Evolutionary conservation across 1,140 invertebrate genomes (phyloP).

Genomic region (Meloidogyne exigua): DNA sequence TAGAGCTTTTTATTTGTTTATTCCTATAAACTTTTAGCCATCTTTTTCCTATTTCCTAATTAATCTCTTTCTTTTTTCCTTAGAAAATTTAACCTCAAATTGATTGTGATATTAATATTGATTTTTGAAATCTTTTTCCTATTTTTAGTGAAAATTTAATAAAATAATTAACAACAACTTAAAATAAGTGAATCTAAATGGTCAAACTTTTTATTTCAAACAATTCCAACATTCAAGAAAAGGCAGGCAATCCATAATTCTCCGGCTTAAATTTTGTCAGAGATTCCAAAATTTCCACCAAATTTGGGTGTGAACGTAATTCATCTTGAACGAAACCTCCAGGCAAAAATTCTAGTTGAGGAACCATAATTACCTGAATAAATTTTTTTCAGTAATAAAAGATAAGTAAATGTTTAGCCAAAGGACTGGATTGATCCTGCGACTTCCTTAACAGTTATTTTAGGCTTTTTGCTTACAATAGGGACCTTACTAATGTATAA

Average conservation of each 20-base stretch:
- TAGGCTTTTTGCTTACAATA: no score
- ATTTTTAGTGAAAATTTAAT: neutral
- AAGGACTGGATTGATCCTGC: no score
- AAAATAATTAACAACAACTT: neutral
- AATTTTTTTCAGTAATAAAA: neutral
- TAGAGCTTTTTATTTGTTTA: no score
- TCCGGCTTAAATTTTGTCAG: constrained; percentile 33
- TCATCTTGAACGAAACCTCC: constrained; percentile 19
- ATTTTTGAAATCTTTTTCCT: no score
- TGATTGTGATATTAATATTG: no score
- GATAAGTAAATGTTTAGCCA: no score
- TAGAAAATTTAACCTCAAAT: neutral
- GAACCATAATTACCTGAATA: constrained; percentile 65
- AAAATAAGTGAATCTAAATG: no score
- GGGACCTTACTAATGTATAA: no score
- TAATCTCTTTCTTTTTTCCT: neutral
- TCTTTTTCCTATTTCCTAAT: neutral
- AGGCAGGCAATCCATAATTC: constrained; percentile 33
- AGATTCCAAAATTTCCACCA: constrained; percentile 32
- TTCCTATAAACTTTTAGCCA: no score
- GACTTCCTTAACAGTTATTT: no score
- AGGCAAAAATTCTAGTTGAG: constrained; percentile 38
- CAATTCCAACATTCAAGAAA: neutral
- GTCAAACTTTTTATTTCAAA: no score
- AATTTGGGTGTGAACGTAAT: constrained; percentile 13